Evolutionary conservation across 2,888 invertebrate genomes (phyloP).

Genomic region (Phaonia tiefii): DNA sequence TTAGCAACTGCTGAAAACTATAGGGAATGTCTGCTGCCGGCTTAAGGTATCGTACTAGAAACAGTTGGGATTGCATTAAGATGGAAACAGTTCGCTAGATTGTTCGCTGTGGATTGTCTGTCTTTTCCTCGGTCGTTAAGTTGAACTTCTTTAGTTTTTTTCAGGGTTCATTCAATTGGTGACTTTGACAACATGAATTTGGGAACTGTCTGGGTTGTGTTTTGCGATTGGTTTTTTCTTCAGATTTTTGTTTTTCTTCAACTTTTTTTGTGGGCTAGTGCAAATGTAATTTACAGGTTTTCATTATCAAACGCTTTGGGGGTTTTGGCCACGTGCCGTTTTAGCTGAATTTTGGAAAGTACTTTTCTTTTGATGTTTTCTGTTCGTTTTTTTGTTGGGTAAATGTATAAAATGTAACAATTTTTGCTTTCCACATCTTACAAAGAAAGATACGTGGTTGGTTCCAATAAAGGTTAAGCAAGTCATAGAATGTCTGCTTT

Average conservation of each 20-base stretch:
- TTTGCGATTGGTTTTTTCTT: slow-evolving; percentile 15
- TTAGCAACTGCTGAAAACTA: neutral
- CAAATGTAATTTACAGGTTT: slow-evolving; percentile 44
- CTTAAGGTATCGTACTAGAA: too few relatives aligned
- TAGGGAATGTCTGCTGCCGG: too few relatives aligned
- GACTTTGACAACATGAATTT: slow-evolving; percentile 56
- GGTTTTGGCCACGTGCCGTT: too few relatives aligned
- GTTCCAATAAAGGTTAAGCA: too few relatives aligned
- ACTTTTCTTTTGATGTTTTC: too few relatives aligned
- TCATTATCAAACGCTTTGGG: neutral
- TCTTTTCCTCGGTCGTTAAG: neutral
- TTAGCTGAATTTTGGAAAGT: too few relatives aligned
- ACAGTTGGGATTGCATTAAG: neutral
- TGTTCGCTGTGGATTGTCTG: slow-evolving; percentile 12
- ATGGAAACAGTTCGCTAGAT: slow-evolving; percentile 9
- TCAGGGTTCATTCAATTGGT: slow-evolving; percentile 65
- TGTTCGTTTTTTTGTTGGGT: too few relatives aligned
- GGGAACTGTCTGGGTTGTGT: too few relatives aligned
- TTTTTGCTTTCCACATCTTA: too few relatives aligned
- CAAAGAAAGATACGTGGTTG: too few relatives aligned
- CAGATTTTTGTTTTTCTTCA: neutral
- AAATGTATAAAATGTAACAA: too few relatives aligned
- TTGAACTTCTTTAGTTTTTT: slow-evolving; percentile 49
- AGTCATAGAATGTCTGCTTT: too few relatives aligned
- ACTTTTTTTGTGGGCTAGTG: slow-evolving; percentile 34